Percentiles rank a stretch among this genome's conserved stretches.
Conservation (phyloP, 2,113 vertebrate species). For the Campylomormyrus numenius region DNA sequence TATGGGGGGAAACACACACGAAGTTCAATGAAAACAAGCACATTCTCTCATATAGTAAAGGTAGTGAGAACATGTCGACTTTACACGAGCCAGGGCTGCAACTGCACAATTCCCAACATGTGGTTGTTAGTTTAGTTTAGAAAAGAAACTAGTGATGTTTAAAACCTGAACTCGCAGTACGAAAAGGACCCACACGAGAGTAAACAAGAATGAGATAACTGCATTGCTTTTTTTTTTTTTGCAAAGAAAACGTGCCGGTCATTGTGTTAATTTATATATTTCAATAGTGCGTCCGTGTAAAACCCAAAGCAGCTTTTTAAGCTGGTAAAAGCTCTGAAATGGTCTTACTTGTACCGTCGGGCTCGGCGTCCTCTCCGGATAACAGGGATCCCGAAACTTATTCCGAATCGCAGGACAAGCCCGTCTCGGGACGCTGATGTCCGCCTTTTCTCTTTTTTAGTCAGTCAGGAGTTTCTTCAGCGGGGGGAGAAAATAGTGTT, state of each 20-base stretch:
- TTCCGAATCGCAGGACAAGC: slow-evolving; percentile 15
- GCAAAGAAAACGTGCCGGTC: not conserved
- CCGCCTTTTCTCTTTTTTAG: slow-evolving; percentile 7
- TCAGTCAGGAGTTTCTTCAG: slow-evolving; percentile 11
- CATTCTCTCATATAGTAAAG: not conserved
- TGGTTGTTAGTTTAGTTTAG: not conserved
- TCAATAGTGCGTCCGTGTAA: not conserved
- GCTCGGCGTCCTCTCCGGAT: not conserved
- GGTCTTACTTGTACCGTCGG: slow-evolving; percentile 8
- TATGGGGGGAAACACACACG: not conserved
- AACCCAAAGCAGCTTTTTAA: not conserved
- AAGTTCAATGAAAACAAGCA: not conserved
- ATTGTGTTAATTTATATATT: not conserved
- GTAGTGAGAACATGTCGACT: not conserved
- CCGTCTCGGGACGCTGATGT: slow-evolving; percentile 9
- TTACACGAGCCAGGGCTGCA: not conserved
- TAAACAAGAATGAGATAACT: not conserved
- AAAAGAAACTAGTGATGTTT: not conserved
- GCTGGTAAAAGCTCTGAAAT: not conserved
- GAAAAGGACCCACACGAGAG: not conserved
- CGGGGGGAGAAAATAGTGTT: not conserved
- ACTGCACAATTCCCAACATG: not conserved
- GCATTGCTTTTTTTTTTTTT: not conserved
- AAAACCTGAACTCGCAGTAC: not conserved
- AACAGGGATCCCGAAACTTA: slow-evolving; percentile 14